Percentiles rank a stretch among this genome's conserved stretches.
phyloP scores from a whole-genome alignment of 2,888 invertebrate genomes.

The Eilema depressum region DNA sequence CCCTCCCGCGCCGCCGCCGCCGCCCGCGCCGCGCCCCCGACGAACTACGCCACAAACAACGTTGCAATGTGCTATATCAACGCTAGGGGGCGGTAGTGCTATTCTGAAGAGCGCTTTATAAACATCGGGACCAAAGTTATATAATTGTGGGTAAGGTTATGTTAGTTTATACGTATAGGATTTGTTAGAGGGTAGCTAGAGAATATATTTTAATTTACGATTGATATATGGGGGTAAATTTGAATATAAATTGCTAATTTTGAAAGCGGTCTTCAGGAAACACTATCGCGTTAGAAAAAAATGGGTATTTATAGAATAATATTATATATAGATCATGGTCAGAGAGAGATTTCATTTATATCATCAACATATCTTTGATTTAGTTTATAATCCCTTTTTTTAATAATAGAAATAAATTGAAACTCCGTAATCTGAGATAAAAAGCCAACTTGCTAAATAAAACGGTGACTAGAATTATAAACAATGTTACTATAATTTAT shows the following conservation, averaged over 20 bases:
- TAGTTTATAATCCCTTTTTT: not conserved
- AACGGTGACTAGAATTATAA: not conserved
- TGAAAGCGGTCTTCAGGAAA: constrained; percentile 37
- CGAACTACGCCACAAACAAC: constrained; percentile 54
- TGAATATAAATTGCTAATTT: not conserved
- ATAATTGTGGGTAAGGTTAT: not conserved
- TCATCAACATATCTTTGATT: constrained; percentile 1
- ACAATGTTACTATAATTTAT: not conserved
- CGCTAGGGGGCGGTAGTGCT: constrained; percentile 36
- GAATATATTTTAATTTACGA: constrained; percentile 1
- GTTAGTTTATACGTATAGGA: not conserved
- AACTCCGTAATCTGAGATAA: not conserved
- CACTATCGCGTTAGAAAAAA: constrained; percentile 46
- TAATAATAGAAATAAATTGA: not conserved
- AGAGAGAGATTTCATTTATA: not conserved
- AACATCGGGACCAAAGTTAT: not conserved
- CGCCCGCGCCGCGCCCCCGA: constrained; percentile 40
- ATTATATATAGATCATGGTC: constrained; percentile 16
- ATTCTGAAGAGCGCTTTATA: constrained; percentile 33
- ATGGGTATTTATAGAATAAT: constrained; percentile 26
- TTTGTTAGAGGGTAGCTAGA: not conserved
- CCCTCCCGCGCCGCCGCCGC: constrained; percentile 34
- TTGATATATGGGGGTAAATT: not conserved
- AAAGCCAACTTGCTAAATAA: not conserved
- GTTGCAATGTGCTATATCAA: constrained; percentile 42